Conservation (phyloP, 2,888 invertebrate species). For the Agrochola circellaris region DNA sequence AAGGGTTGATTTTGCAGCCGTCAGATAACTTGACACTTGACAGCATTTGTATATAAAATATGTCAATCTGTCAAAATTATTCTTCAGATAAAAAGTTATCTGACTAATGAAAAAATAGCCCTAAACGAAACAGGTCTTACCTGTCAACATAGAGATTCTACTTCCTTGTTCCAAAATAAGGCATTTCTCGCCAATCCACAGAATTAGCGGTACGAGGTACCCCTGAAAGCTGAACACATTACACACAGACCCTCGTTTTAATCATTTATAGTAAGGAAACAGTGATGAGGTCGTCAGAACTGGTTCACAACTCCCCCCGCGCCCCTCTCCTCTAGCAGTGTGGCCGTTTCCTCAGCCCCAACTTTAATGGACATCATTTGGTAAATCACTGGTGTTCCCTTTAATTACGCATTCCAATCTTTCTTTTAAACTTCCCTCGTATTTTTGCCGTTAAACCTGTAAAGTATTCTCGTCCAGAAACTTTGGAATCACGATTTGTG, state of each 20-base stretch:
- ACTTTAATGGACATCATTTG: conserved; percentile 80
- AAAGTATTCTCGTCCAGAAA: conserved; percentile 48
- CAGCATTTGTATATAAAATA: too few relatives aligned
- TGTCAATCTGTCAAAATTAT: too few relatives aligned
- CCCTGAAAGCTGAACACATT: conserved; percentile 70
- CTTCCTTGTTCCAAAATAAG: not conserved
- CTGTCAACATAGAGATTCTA: not conserved
- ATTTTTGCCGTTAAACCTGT: conserved; percentile 60
- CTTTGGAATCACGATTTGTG: conserved; percentile 50
- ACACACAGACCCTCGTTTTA: conserved; percentile 72
- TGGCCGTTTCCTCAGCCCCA: conserved; percentile 55
- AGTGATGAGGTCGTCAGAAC: conserved; percentile 79
- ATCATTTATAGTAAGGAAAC: conserved; percentile 75
- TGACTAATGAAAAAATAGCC: too few relatives aligned
- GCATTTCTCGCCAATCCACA: conserved; percentile 40
- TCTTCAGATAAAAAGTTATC: too few relatives aligned
- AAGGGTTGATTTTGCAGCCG: too few relatives aligned
- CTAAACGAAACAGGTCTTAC: not conserved
- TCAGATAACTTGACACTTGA: too few relatives aligned
- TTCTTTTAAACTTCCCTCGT: conserved; percentile 69
- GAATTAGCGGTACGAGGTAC: conserved; percentile 45
- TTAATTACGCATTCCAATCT: conserved; percentile 82
- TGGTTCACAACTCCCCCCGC: conserved; percentile 70
- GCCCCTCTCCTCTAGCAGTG: conserved; percentile 28
- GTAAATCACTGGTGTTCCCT: conserved; percentile 79